phyloP scores from a whole-genome alignment of 1,140 invertebrate genomes.

The Brachionus asplanchnoidis region DNA sequence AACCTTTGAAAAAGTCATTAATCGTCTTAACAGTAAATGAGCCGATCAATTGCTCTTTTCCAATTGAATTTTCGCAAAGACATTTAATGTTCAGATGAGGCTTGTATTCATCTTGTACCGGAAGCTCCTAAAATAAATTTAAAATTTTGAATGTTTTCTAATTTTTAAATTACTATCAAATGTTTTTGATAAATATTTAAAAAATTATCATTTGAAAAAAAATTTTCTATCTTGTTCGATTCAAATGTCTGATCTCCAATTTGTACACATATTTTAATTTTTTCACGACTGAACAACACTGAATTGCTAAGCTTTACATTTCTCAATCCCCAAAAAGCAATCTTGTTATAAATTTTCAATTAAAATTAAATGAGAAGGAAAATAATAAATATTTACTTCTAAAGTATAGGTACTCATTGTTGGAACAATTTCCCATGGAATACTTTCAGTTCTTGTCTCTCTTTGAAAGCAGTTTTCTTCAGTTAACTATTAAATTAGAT shows the following conservation, averaged over 20 bases:
- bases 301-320: background rate
- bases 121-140: background rate
- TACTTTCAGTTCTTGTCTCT: background rate
- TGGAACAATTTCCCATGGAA: constrained; percentile 23
- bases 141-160: background rate
- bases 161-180: background rate
- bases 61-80: constrained; percentile 29
- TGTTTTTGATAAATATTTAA: constrained; percentile 1
- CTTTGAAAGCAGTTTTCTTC: background rate
- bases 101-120: constrained; percentile 10
- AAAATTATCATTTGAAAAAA: constrained; percentile 25
- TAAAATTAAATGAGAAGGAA: background rate
- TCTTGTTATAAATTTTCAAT: background rate
- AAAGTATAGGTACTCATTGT: constrained; percentile 22
- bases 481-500: background rate
- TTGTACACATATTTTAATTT: constrained; percentile 15
- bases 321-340: constrained; percentile 17
- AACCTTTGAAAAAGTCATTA: constrained; percentile 12
- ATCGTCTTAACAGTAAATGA: constrained; percentile 33
- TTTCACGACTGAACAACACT: background rate
- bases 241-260: constrained; percentile 18
- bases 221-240: constrained; percentile 25
- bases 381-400: background rate
- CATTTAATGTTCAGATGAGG: constrained; percentile 39
- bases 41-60: constrained; percentile 25